These are phyloP conservation scores for Drosophila insularis DNA, from an alignment of 1,140 invertebrate genomes.

Conservation along the genomic window DNA sequence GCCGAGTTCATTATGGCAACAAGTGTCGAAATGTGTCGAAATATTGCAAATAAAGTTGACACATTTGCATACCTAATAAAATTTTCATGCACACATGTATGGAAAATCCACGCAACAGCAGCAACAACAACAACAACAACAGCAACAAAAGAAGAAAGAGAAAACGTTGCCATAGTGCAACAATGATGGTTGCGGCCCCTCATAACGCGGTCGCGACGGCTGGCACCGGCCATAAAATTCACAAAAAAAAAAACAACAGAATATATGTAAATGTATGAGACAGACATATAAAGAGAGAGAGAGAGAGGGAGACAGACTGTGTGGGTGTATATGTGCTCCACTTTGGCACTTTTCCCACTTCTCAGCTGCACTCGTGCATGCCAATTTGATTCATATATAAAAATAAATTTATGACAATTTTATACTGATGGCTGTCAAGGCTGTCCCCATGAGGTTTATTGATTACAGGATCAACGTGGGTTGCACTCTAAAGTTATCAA, in stretches of 20 bases:
- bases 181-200: slow-evolving; percentile 29
- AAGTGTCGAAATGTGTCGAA: slow-evolving; percentile 75
- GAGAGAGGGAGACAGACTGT: not conserved
- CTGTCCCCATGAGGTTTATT: slow-evolving; percentile 50
- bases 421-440: slow-evolving; percentile 70
- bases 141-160: not conserved
- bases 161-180: slow-evolving; percentile 32
- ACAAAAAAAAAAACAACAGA: too few relatives aligned
- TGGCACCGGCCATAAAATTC: slow-evolving; percentile 54
- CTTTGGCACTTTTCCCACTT: slow-evolving; percentile 54
- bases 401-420: slow-evolving; percentile 81
- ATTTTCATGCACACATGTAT: slow-evolving; percentile 46
- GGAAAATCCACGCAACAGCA: slow-evolving; percentile 22
- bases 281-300: not conserved
- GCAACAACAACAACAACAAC: not conserved
- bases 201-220: slow-evolving; percentile 25
- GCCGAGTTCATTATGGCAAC: slow-evolving; percentile 73
- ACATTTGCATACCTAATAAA: slow-evolving; percentile 82
- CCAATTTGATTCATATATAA: slow-evolving; percentile 68
- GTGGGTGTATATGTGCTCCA: slow-evolving; percentile 12
- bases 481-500: not conserved
- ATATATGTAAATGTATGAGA: not conserved
- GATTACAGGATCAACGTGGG: slow-evolving; percentile 32
- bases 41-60: slow-evolving; percentile 78
- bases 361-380: slow-evolving; percentile 59